Evolutionary conservation across 1,140 invertebrate genomes (phyloP), one percentile per base, ranked within the genome.

Genomic region (Lethocerus indicus): DNA sequence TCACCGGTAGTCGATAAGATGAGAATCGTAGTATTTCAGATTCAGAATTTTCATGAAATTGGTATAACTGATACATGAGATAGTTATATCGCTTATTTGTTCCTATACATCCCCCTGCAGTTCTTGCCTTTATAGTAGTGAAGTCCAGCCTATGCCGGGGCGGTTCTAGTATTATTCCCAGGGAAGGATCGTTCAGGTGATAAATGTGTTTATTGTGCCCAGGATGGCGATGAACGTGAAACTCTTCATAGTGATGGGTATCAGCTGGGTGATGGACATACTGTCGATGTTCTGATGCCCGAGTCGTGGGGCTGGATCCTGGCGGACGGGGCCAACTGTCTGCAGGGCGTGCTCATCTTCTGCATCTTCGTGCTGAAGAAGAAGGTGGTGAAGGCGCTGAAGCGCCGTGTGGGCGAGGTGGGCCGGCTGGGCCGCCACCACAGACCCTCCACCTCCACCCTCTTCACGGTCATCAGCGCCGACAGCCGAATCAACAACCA

Each of bases 241-340:
- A 53, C 60, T 83, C 9, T 76, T 81, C 50, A 67, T 82, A 18
- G 77, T 81, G 1, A 82, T 83, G 79, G 80, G 80, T 7, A 70
- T 83, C 1, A 81, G 71, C 44, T 83, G 80, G 80, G 68, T 70
- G 1, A 71, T 75, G 63, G 80, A 83, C 59, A 69, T 79, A 32
- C 60, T 82, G 16, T 79, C 79, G 0, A 80, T 71, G 67, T 56
- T 70, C 55, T n/a, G 35, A n/a, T n/a, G n/a, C n/a, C n/a, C n/a
- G n/a, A 67, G 21, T 26, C 21, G 26, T 57, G 70, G 1, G 67
- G 75, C n/a, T 81, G 76, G 74, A 70, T 75, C 25, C 47, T 76
- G 2, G 65, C 69, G 0, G 75, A 79, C 50, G 48, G 78, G 36
- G 67, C 67, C 0, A 78, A 78, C 53, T 68, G 74, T 1, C 63